phyloP scores from a whole-genome alignment of 2,113 vertebrate species.

The Turnix velox region DNA sequence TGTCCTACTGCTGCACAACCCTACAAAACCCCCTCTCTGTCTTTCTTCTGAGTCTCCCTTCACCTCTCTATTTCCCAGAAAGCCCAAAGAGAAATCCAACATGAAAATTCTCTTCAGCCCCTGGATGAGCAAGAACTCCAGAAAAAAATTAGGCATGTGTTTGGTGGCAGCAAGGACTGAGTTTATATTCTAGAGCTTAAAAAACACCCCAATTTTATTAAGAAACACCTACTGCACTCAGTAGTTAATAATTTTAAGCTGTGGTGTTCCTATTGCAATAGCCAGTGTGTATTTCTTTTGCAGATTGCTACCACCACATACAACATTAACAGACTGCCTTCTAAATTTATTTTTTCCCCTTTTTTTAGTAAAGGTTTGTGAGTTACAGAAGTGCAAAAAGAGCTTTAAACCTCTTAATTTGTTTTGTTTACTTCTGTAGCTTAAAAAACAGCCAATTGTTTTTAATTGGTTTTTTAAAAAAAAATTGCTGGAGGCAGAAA shows the following conservation, averaged over 20 bases:
- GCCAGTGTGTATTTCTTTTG: neutral
- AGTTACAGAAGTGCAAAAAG: conserved; percentile 50
- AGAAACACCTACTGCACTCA: neutral
- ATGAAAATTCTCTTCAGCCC: neutral
- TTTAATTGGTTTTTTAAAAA: conserved; percentile 66
- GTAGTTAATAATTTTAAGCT: neutral
- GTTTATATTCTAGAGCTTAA: neutral
- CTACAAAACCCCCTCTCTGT: no score
- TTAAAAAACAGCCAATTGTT: conserved; percentile 69
- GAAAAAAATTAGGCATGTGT: neutral
- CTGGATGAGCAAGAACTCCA: neutral
- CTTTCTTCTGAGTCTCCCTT: no score
- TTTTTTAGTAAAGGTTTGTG: conserved; percentile 20
- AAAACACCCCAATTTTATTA: neutral
- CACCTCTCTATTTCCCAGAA: accelerated
- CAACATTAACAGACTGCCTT: neutral
- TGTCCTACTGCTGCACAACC: no score
- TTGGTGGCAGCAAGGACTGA: neutral
- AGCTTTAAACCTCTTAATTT: conserved; percentile 49
- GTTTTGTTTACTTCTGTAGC: conserved; percentile 67
- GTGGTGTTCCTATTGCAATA: neutral
- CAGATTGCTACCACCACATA: neutral
- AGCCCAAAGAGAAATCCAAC: neutral
- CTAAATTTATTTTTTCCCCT: neutral
- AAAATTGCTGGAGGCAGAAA: conserved; percentile 69